Base-by-base conservation (phyloP, 2,888 invertebrate species). In the Atethmia centrago region DNA sequence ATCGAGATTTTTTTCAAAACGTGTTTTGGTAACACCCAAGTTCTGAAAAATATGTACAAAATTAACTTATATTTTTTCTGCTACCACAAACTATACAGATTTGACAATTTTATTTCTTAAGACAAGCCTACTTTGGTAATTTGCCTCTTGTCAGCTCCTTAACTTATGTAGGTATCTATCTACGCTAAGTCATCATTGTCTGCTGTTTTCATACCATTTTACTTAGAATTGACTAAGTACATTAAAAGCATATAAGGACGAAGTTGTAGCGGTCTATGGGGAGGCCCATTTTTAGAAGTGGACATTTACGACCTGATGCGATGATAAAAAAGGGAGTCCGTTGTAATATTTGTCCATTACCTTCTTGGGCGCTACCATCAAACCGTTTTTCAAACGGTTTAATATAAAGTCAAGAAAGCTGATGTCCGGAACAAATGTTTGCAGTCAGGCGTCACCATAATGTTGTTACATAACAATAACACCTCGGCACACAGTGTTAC, bases 401-500 rank as follows among this genome's bases (percentile, higher is more conserved):
- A 64, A 66, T 58, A 68, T 65, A 61, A 68, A 71, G 56, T 78
- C 59, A 81, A 70, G 73, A 71, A 74, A 71, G 61, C 51, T 82
- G 62, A 82, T 59, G 62, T 66, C 74, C 40, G 42, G 53, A 71
- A 69, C 58, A 79, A 74, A 66, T 53, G 49, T 69, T 83, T 53
- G 64, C 74, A 62, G 79, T 63, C 25, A 69, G 74, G 65, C 61
- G 76, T 73, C 74, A 77, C 71, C 53, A 66, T 66, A 31, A 71
- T 69, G 47, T 69, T 73, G 69, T 84, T 67, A 72, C 65, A 71
- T 79, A 74, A 82, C 68, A 74, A 72, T 85, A 73, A 83, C 75
- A 82, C 79, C 78, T 81, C 79, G 73, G 71, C 80, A 79, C 83
- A 88, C 84, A 87, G 77, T 84, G 81, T 78, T 83, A 87, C 88